Evolutionary conservation across 2,888 invertebrate genomes (phyloP).

Genomic region (Drosophila ustulata): DNA sequence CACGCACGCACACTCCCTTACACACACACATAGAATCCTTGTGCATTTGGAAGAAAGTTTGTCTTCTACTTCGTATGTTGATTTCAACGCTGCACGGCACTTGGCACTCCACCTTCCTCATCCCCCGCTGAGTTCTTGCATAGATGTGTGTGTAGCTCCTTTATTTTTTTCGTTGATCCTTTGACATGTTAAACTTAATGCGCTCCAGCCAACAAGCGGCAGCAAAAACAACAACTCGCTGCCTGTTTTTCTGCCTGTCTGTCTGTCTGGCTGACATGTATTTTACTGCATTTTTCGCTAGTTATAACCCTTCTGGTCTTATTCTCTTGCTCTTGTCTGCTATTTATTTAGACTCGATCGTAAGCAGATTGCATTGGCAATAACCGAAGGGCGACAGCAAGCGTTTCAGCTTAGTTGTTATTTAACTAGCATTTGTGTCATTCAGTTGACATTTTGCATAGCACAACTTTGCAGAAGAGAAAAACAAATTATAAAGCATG

Average conservation of each 20-base stretch:
- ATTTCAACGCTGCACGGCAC: conserved; percentile 51
- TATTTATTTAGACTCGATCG: conserved; percentile 61
- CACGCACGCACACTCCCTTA: conserved; percentile 9
- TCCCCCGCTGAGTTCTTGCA: neutral
- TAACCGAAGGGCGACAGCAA: conserved; percentile 29
- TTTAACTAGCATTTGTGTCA: conserved; percentile 50
- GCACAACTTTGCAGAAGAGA: conserved; percentile 39
- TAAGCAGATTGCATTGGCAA: conserved; percentile 55
- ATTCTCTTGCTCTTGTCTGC: conserved; percentile 4
- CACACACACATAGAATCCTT: conserved; percentile 20
- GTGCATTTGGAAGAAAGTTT: conserved; percentile 65
- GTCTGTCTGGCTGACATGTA: conserved; percentile 55
- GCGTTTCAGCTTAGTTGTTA: conserved; percentile 53
- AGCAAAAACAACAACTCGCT: conserved; percentile 22
- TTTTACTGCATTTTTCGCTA: conserved; percentile 60
- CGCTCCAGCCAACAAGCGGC: conserved; percentile 45
- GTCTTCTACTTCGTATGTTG: conserved; percentile 61
- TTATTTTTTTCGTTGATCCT: conserved; percentile 69
- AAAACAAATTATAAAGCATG: conserved; percentile 27
- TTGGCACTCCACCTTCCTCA: conserved; percentile 4
- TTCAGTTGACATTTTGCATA: conserved; percentile 32
- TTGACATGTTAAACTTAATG: conserved; percentile 81
- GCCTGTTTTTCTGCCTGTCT: conserved; percentile 32
- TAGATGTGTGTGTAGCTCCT: conserved; percentile 18
- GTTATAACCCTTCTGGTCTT: conserved; percentile 38